A percentile compares a stretch with the other conserved stretches of the same genome.
These are phyloP conservation scores for Doryteuthis pealeii DNA, from an alignment of 1,140 invertebrate species.

Conservation along the genomic window DNA sequence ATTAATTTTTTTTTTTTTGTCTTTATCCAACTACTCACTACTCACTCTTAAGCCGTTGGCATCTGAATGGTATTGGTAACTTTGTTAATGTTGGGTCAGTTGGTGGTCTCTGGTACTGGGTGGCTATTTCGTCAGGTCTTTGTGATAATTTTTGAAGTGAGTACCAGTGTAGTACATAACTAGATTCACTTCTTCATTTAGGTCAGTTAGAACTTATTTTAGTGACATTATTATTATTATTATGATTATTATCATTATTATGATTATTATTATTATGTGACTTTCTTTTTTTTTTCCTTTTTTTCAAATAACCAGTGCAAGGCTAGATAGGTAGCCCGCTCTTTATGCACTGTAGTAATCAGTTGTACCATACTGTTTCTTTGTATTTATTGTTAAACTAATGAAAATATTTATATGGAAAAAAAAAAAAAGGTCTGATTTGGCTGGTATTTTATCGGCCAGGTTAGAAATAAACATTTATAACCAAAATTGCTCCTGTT, in stretches of 20 bases:
- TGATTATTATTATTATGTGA: too few relatives aligned
- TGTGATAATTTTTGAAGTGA: slow-evolving; percentile 11
- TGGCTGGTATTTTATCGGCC: slow-evolving; percentile 6
- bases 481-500: not conserved
- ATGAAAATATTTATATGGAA: slow-evolving; percentile 15
- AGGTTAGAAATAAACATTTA: slow-evolving; percentile 9
- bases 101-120: not conserved
- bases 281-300: not conserved
- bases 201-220: slow-evolving; percentile 9
- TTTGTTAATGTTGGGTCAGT: not conserved
- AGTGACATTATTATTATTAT: not conserved
- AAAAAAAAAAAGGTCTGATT: not conserved
- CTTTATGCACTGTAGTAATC: slow-evolving; percentile 11
- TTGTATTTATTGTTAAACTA: slow-evolving; percentile 14
- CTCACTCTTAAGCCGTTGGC: too few relatives aligned
- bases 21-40: too few relatives aligned
- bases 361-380: slow-evolving; percentile 9
- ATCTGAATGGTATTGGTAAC: too few relatives aligned
- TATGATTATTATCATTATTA: too few relatives aligned
- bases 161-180: not conserved
- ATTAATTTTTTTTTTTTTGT: not conserved
- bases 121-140: not conserved
- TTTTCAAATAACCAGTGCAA: not conserved
- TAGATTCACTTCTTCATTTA: not conserved
- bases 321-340: not conserved